Percentiles rank a stretch among this genome's conserved stretches.
Conservation (phyloP, 2,888 invertebrate species). For the Leucophenga maculata region DNA sequence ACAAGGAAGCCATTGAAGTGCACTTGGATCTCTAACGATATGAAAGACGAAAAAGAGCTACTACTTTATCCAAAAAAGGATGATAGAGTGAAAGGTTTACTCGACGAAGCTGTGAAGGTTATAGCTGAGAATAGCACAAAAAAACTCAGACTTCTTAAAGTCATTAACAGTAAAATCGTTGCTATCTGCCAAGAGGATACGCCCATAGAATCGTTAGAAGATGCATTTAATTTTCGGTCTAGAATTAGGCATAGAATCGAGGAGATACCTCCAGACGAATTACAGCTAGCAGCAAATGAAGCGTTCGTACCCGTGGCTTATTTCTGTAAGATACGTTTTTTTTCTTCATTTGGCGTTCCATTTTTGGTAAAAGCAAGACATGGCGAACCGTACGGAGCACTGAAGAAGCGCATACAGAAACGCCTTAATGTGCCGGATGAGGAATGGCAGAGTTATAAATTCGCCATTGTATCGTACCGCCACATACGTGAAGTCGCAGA, state of each 20-base stretch:
- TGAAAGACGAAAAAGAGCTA: constrained; percentile 96
- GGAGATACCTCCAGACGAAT: constrained; percentile 93
- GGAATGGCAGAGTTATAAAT: constrained; percentile 98
- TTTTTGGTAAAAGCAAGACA: constrained; percentile 92
- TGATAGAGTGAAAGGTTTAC: constrained; percentile 89
- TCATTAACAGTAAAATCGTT: constrained; percentile 81
- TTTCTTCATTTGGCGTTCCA: constrained; percentile 93
- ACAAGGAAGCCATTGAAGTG: constrained; percentile 95
- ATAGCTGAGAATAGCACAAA: constrained; percentile 84
- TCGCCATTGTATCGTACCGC: constrained; percentile 87
- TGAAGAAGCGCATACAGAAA: constrained; percentile 92
- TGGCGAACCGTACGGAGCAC: constrained; percentile 89
- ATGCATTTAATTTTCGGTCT: no score
- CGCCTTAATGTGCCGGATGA: constrained; percentile 94
- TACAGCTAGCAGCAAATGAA: constrained; percentile 82
- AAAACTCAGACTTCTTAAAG: constrained; percentile 86
- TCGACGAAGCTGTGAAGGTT: constrained; percentile 83
- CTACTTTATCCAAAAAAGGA: constrained; percentile 97
- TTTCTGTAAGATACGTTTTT: constrained; percentile 95
- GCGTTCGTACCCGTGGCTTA: constrained; percentile 95
- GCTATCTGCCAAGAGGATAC: constrained; percentile 81
- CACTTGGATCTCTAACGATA: constrained; percentile 87
- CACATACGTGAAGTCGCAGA: constrained; percentile 89
- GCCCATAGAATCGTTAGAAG: no score
- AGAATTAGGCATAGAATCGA: constrained; percentile 86